These are phyloP conservation scores for Ametastegia equiseti DNA, from an alignment of 2,888 invertebrate species.

Conservation along the genomic window DNA sequence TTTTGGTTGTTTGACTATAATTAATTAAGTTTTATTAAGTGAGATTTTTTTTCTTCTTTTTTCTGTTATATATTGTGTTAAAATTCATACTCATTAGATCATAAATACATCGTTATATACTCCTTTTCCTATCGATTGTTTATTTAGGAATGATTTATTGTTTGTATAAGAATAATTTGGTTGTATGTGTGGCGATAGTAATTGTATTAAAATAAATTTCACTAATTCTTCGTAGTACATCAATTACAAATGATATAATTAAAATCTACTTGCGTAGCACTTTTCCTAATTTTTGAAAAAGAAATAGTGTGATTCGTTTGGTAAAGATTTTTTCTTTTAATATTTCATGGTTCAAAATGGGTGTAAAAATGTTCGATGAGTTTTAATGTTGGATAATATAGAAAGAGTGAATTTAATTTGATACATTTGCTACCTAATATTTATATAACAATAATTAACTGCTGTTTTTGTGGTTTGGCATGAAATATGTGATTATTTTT, in stretches of 20 bases:
- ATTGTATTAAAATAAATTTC: slow-evolving; percentile 32
- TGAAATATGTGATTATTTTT: slow-evolving; percentile 48
- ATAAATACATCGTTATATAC: not conserved
- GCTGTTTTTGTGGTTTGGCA: slow-evolving; percentile 46
- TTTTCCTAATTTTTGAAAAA: too few relatives aligned
- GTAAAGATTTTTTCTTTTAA: not conserved
- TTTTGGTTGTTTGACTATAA: slow-evolving; percentile 47
- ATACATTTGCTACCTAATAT: slow-evolving; percentile 31
- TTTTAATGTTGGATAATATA: not conserved
- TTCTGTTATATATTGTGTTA: not conserved
- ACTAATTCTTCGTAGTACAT: not conserved
- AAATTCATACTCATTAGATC: not conserved
- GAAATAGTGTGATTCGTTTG: not conserved
- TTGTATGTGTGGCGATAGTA: not conserved
- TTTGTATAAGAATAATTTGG: slow-evolving; percentile 16
- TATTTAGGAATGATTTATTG: slow-evolving; percentile 28
- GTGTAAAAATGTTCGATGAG: not conserved
- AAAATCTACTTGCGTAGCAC: not conserved
- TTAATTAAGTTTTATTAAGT: not conserved
- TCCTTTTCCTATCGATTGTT: not conserved
- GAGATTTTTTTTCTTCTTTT: not conserved
- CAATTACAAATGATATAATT: not conserved
- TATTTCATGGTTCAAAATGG: not conserved
- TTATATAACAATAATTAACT: not conserved
- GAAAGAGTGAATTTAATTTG: slow-evolving; percentile 20